phyloP scores from a whole-genome alignment of 2,113 vertebrate genomes.

The Eidolon helvum region DNA sequence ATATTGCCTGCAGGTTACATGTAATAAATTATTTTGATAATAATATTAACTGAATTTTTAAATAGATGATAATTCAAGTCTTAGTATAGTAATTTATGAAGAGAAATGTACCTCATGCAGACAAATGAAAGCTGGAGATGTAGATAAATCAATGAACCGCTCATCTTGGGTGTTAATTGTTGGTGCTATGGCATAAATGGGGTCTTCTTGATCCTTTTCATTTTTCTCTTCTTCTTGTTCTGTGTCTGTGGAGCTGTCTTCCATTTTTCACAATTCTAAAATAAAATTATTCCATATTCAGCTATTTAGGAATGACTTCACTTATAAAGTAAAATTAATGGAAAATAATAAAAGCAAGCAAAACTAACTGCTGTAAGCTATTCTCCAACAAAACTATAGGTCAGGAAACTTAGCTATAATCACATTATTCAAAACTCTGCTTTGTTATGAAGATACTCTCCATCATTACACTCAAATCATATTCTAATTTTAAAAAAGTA shows the following conservation, averaged over 20 bases:
- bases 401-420: neutral
- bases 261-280: slow-evolving; percentile 84
- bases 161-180: slow-evolving; percentile 79
- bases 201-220: slow-evolving; percentile 55
- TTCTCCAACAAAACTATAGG: neutral
- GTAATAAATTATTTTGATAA: neutral
- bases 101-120: slow-evolving; percentile 89
- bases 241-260: slow-evolving; percentile 68
- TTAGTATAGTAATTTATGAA: neutral
- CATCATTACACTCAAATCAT: neutral
- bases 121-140: slow-evolving; percentile 85
- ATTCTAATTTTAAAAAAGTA: slow-evolving; percentile 15
- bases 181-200: slow-evolving; percentile 77
- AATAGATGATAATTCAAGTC: neutral
- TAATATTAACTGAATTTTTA: neutral
- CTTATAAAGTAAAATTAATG: neutral
- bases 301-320: neutral
- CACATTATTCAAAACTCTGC: neutral
- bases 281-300: slow-evolving; percentile 51
- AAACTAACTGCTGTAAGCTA: neutral
- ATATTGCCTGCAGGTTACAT: neutral
- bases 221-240: slow-evolving; percentile 64
- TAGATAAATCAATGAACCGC: slow-evolving; percentile 66
- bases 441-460: neutral
- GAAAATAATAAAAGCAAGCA: neutral